phyloP scores from a whole-genome alignment of 1,140 invertebrate genomes.

The Episyrphus balteatus region DNA sequence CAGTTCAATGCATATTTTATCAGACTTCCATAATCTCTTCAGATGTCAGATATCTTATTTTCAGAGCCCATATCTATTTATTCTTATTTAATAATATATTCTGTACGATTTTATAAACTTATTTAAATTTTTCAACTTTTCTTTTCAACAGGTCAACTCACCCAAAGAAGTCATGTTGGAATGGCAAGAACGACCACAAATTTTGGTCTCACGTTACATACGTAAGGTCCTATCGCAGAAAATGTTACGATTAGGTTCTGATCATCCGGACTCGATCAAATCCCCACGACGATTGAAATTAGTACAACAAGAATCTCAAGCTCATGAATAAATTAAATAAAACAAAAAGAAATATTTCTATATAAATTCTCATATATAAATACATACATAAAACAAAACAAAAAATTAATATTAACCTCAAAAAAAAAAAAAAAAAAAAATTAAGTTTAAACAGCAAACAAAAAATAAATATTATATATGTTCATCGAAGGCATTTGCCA shows the following conservation, averaged over 20 bases:
- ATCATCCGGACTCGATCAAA: slow-evolving; percentile 67
- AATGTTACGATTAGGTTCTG: slow-evolving; percentile 52
- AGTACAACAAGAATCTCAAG: slow-evolving; percentile 82
- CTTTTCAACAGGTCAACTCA: slow-evolving; percentile 58
- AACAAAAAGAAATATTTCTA: background rate
- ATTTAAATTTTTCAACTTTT: background rate
- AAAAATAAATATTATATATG: no score
- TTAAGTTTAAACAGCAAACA: no score
- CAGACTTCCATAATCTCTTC: no score
- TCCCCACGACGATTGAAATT: slow-evolving; percentile 75
- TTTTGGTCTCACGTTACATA: slow-evolving; percentile 79
- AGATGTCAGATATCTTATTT: no score
- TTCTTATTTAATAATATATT: no score
- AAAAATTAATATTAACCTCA: no score
- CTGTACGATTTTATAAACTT: no score
- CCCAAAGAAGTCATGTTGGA: slow-evolving; percentile 83
- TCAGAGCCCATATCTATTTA: no score
- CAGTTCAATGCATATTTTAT: no score
- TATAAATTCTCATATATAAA: background rate
- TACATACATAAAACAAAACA: background rate
- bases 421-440: no score
- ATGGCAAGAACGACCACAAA: slow-evolving; percentile 87
- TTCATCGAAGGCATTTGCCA: no score
- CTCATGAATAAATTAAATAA: slow-evolving; percentile 58
- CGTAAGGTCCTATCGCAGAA: slow-evolving; percentile 66